phyloP scores from a whole-genome alignment of 2,113 vertebrate genomes.

The Scolopax mira region DNA sequence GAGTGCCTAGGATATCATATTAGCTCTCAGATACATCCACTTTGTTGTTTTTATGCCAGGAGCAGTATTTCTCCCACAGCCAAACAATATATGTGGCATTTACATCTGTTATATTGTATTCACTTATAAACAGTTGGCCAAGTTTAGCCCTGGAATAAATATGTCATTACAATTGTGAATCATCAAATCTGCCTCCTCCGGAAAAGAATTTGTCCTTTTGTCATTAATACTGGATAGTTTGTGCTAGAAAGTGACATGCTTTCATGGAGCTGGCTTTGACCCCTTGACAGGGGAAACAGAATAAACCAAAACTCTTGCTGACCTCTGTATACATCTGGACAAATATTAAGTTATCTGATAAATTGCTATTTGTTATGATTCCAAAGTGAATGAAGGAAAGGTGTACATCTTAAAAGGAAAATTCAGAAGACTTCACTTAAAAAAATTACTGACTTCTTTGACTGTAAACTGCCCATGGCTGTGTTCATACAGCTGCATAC shows the following conservation, averaged over 20 bases:
- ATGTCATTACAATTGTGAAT: neutral
- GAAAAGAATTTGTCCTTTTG: neutral
- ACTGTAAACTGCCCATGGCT: neutral
- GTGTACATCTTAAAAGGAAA: neutral
- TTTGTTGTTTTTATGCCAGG: neutral
- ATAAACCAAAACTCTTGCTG: neutral
- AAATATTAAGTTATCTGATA: neutral
- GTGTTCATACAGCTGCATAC: neutral
- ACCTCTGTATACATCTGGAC: neutral
- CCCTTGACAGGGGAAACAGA: fast-evolving
- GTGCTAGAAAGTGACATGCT: neutral
- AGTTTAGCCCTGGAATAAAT: neutral
- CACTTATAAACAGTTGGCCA: neutral
- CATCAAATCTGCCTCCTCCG: neutral
- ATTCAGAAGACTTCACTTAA: neutral
- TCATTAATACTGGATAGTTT: neutral
- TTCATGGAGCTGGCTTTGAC: neutral
- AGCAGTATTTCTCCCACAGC: neutral
- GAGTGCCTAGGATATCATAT: neutral
- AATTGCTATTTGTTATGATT: neutral
- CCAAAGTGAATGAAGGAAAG: neutral
- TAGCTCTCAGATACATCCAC: neutral
- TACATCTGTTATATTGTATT: neutral
- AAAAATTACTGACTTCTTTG: neutral
- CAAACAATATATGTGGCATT: neutral